Base-by-base conservation (phyloP, 2,797 vertebrate genomes). In the Spinus pinus region DNA sequence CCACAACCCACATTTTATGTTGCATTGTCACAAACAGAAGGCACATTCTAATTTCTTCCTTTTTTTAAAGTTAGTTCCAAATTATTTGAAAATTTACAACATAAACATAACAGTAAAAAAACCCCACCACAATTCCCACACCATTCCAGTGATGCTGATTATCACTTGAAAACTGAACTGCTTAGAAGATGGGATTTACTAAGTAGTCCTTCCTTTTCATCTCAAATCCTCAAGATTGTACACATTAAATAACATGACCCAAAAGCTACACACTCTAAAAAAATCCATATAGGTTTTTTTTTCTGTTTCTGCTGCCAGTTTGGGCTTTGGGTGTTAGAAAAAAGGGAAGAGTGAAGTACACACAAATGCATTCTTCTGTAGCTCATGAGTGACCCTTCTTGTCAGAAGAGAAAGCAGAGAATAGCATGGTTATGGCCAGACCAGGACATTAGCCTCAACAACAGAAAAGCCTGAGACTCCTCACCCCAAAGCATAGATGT, bases 231-330 rank as follows among this genome's bases (percentile, higher is more conserved):
- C 44, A 11, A 49, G 25, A 22, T 67, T 53, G 70, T 49, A 41
- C 35, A 37, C 7, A 60, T 35, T 66, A 49, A 67, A 58, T 49
- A 0, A 67, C 20, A 88, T 5, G 6, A 69, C 17, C 4, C 27
- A 24, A 88, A 56, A 28, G 11, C 21, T 74, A 53, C 27, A 60
- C 7, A 35, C 1, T 35, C 37, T 41, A 60, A 41, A 78, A 75
- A 71, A 44, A 4, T 74, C 21, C 2, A 8, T 10, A 7, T 0
- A 0, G 0, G 2, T 6, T 78, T 13, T 35, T 35, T 83, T 51
- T 44, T 9, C 33, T 81, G 22, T 41, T 91, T 91, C 42, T 81
- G 33, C 10, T 67, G 31, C 15, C 46, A 64, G 20, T 51, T 19
- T 75, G 4, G 27, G 31, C 6, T 70, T 74, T 72, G n/a, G 30